Evolutionary conservation across 2,888 invertebrate genomes (phyloP).

Genomic region (Phyto melanocephala): DNA sequence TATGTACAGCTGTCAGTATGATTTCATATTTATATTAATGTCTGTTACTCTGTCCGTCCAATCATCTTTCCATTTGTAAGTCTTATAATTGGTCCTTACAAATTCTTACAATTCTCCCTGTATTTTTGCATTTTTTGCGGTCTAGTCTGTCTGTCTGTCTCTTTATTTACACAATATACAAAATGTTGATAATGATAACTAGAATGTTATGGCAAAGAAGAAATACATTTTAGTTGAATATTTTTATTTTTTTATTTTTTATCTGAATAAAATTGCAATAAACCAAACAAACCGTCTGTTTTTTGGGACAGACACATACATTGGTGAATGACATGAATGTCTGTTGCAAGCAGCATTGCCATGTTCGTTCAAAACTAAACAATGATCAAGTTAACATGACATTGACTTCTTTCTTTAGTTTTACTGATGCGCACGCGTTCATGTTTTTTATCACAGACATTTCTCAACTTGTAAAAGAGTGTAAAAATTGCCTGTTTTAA

Average conservation of each 20-base stretch:
- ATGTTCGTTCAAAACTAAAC: slow-evolving; percentile 30
- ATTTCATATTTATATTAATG: slow-evolving; percentile 47
- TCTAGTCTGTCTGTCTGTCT: slow-evolving; percentile 21
- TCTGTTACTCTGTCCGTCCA: not conserved
- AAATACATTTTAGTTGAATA: not conserved
- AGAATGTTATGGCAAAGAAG: not conserved
- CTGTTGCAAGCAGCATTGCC: slow-evolving; percentile 8
- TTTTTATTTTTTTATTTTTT: not conserved
- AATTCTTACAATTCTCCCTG: not conserved
- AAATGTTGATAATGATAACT: slow-evolving; percentile 54
- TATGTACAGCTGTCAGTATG: slow-evolving; percentile 51
- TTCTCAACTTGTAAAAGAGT: not conserved
- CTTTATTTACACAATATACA: slow-evolving; percentile 49
- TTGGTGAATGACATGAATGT: slow-evolving; percentile 23
- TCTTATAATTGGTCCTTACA: slow-evolving; percentile 20
- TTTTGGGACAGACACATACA: slow-evolving; percentile 12
- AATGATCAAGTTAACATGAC: slow-evolving; percentile 58
- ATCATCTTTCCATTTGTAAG: slow-evolving; percentile 3
- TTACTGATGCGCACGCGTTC: slow-evolving; percentile 54
- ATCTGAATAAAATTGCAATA: slow-evolving; percentile 28
- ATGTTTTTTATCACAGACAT: slow-evolving; percentile 56
- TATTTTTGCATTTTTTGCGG: not conserved
- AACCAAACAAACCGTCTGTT: slow-evolving; percentile 44
- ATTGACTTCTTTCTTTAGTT: slow-evolving; percentile 38
- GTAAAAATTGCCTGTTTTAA: slow-evolving; percentile 9